Base-by-base conservation (phyloP, 1,140 invertebrate species). In the Adoxophyes honmai region DNA sequence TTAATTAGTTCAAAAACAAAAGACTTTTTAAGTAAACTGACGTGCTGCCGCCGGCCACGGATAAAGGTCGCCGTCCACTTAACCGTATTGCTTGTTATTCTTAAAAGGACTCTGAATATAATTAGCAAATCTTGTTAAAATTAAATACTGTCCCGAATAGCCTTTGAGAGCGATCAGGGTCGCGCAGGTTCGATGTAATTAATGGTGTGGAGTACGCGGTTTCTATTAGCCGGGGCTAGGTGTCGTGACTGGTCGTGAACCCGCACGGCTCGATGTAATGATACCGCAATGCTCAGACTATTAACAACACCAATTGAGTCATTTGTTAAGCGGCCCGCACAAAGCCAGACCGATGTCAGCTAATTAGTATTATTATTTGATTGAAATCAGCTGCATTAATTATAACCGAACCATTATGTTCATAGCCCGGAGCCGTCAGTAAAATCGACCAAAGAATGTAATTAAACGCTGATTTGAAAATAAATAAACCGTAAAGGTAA, bases 301-400 rank as follows among this genome's bases (percentile, higher is more conserved):
- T 84, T 81, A 84, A 84, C 76, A 74, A 81, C 73, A 65, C 59
- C 73, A 78, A 84, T 84, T 75, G 81, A 81, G 75, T 68, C 73
- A 81, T 84, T 84, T 77, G 68, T 81, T 75, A 80, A 65, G 51
- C 73, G 66, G 70, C 54, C 64, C 39, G 55, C 73, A 79, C 75
- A 81, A 84, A 81, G 78, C 64, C 70, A 60, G 55, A 36, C 59
- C 72, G 51, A 71, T 77, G 78, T 81, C 75, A 76, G 78, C 68
- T 85, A 85, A 82, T 85, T 82, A 81, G 71, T 55, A 67, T 70
- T 71, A 81, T 80, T 84, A 81, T 85, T 80, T 82, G 81, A 85
- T 82, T 80, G 78, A 78, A 85, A 80, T 75, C 79, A 80, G 64
- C 74, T 71, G 75, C 74, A 79, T 79, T 76, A 72, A 72, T 81